These are phyloP conservation scores for Chelon labrosus DNA, from an alignment of 2,797 vertebrate genomes.

Conservation along the genomic window DNA sequence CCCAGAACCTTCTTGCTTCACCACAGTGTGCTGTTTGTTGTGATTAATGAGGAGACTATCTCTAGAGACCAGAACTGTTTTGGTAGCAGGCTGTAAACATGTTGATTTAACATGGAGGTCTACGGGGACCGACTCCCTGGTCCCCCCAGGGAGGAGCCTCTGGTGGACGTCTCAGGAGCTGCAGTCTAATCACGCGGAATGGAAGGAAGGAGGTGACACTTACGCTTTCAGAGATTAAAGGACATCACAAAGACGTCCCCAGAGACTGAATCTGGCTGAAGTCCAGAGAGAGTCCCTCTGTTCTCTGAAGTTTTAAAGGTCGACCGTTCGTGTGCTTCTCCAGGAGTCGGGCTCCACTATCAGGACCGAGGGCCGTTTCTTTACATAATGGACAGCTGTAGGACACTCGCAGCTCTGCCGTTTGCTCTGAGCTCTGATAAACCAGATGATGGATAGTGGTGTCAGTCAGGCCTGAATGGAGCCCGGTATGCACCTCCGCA, in stretches of 20 bases:
- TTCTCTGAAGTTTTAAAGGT: conserved; percentile 62
- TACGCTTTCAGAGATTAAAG: conserved; percentile 44
- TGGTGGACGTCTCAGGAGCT: too few relatives aligned
- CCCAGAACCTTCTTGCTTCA: too few relatives aligned
- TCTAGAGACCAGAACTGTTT: too few relatives aligned
- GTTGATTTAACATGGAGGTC: too few relatives aligned
- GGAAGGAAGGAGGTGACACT: neutral
- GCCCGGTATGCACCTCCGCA: conserved; percentile 51
- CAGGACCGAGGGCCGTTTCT: conserved; percentile 52
- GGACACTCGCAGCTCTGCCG: conserved; percentile 59
- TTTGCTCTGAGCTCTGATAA: conserved; percentile 68
- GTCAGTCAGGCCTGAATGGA: conserved; percentile 67
- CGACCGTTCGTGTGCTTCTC: conserved; percentile 40
- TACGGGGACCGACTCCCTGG: too few relatives aligned
- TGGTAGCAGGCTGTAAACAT: too few relatives aligned
- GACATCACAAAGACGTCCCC: conserved; percentile 15
- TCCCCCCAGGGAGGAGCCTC: too few relatives aligned
- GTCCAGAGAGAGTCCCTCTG: conserved; percentile 45
- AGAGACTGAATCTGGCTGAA: conserved; percentile 38
- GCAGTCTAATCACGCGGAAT: too few relatives aligned
- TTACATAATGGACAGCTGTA: conserved; percentile 72
- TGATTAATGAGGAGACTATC: too few relatives aligned
- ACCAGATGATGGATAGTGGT: conserved; percentile 72
- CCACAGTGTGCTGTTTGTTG: too few relatives aligned
- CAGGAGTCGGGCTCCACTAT: conserved; percentile 24